These are phyloP conservation scores for Macropus fuliginosus DNA, from an alignment of 2,797 vertebrate species.

Conservation along the genomic window DNA sequence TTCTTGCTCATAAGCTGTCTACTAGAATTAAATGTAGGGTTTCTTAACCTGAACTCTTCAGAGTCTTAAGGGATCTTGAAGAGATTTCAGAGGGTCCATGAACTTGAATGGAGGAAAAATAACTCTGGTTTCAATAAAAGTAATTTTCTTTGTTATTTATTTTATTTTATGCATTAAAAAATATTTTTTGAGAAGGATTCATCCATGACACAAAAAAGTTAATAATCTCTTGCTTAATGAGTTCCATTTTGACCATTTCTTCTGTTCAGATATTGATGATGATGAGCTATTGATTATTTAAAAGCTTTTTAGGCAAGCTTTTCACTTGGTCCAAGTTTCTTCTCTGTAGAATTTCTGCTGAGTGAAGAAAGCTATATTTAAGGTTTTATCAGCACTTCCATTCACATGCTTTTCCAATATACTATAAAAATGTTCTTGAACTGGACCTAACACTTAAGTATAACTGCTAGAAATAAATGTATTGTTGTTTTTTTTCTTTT, in stretches of 20 bases:
- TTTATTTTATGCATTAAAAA: not conserved
- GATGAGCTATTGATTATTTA: slow-evolving; percentile 73
- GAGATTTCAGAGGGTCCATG: not conserved
- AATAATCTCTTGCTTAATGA: slow-evolving; percentile 17
- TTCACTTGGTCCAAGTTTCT: slow-evolving; percentile 71
- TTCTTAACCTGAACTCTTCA: not conserved
- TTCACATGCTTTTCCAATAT: slow-evolving; percentile 34
- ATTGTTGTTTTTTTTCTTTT: not conserved
- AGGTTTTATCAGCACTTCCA: slow-evolving; percentile 73
- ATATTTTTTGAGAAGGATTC: not conserved
- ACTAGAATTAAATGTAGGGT: not conserved
- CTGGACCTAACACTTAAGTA: not conserved
- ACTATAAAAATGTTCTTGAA: not conserved
- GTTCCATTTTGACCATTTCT: slow-evolving; percentile 44
- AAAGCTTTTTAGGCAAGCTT: slow-evolving; percentile 73
- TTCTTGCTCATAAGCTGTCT: not conserved
- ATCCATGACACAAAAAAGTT: not conserved
- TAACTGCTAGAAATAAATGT: not conserved
- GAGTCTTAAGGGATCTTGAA: not conserved
- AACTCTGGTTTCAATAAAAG: not conserved
- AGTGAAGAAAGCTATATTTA: slow-evolving; percentile 55
- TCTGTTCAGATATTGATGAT: slow-evolving; percentile 68
- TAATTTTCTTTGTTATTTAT: not conserved
- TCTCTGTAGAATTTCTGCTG: slow-evolving; percentile 67
- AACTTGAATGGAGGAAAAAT: not conserved